phyloP scores from a whole-genome alignment of 1,140 invertebrate species.

The Phymastichus coffea region DNA sequence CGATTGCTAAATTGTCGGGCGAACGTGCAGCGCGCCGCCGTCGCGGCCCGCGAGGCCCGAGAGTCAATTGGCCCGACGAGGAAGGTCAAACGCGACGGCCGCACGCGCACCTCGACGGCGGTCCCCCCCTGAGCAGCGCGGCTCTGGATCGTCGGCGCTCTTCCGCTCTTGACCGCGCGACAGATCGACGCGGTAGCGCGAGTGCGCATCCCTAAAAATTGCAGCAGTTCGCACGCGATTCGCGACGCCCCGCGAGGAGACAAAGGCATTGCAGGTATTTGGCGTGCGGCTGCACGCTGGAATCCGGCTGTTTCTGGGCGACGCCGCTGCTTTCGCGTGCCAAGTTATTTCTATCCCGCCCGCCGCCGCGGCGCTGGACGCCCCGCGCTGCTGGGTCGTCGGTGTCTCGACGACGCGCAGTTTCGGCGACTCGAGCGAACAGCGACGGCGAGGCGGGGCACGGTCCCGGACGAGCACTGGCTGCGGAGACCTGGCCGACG shows the following conservation, averaged over 20 bases:
- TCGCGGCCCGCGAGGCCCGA: too few relatives aligned
- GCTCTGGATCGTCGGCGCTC: too few relatives aligned
- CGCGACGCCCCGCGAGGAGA: constrained; percentile 19
- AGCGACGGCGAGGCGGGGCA: too few relatives aligned
- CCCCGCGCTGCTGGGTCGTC: constrained; percentile 47
- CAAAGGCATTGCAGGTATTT: constrained; percentile 5
- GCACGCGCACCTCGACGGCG: neutral
- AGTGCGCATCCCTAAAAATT: constrained; percentile 16
- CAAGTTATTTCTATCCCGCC: constrained; percentile 46
- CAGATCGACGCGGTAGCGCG: neutral
- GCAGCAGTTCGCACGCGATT: neutral
- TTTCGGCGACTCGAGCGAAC: too few relatives aligned
- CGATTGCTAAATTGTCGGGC: constrained; percentile 3
- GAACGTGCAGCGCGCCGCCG: constrained; percentile 34
- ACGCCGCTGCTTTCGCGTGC: constrained; percentile 16
- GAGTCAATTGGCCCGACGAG: constrained; percentile 50
- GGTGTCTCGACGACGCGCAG: constrained; percentile 8
- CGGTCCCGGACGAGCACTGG: too few relatives aligned
- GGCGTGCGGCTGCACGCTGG: neutral
- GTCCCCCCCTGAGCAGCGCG: too few relatives aligned
- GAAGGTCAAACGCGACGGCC: constrained; percentile 42
- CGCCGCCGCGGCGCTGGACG: too few relatives aligned
- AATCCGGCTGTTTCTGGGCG: constrained; percentile 21
- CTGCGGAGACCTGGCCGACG: too few relatives aligned
- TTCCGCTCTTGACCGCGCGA: too few relatives aligned